These are phyloP conservation scores for Folsomia manolachei DNA, from an alignment of 2,888 invertebrate genomes.

Conservation along the genomic window DNA sequence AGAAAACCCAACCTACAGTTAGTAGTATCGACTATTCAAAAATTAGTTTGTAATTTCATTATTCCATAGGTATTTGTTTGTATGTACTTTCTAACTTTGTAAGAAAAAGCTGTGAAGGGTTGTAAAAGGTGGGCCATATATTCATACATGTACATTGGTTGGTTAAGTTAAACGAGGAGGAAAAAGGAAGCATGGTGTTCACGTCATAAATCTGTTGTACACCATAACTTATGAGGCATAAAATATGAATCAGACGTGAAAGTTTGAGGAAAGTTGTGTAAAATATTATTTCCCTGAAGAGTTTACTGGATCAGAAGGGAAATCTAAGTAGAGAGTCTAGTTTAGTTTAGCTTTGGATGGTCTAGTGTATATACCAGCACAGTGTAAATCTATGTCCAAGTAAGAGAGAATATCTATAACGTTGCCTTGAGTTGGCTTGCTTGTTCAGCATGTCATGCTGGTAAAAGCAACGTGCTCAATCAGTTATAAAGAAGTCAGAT, in stretches of 20 bases:
- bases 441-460: neutral
- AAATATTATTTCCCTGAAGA: slow-evolving; percentile 36
- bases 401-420: too few species aligned
- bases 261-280: slow-evolving; percentile 16
- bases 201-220: neutral
- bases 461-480: neutral
- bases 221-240: slow-evolving; percentile 7
- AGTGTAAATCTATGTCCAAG: neutral
- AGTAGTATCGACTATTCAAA: neutral
- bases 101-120: too few species aligned
- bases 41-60: neutral
- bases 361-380: too few species aligned
- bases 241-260: slow-evolving; percentile 21
- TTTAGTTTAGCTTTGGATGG: neutral
- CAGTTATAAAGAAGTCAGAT: neutral
- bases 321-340: slow-evolving; percentile 27
- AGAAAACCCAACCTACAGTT: neutral
- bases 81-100: too few species aligned
- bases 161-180: too few species aligned
- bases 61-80: too few species aligned
- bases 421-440: neutral
- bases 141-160: too few species aligned
- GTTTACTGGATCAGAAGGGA: slow-evolving; percentile 44
- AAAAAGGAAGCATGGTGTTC: neutral
- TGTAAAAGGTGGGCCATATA: neutral